Evolutionary conservation across 2,113 vertebrate genomes (phyloP), one percentile per base, ranked within the genome.

Genomic region (Tyrannus savana): DNA sequence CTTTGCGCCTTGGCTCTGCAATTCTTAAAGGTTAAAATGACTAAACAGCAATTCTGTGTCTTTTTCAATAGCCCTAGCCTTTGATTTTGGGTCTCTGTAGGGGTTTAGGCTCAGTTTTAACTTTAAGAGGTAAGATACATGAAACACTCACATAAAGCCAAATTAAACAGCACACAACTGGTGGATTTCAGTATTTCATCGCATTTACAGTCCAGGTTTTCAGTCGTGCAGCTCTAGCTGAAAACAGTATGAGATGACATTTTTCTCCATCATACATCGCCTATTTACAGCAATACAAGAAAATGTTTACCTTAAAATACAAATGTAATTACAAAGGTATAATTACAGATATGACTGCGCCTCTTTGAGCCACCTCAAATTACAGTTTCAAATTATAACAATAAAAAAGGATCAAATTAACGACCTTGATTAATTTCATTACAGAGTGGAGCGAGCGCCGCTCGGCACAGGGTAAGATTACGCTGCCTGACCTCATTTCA

Each of bases 401-500:
- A 81, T 90, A 86, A 95, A 92, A 73, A 60, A 68, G 83, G 76
- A 89, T 87, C 69, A 75, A 93, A 95, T 92, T 90, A 90, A 87
- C 16, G 72, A 67, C 86, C 84, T 87, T 81, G 80, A 92, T 96
- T 92, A 95, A 93, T 93, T 95, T 97, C 92, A 67, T 89, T 77
- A 93, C 0, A 7, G 83, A 96, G 75, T 6, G 5, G 75, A 93
- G 74, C 0, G 1, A 92, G 72, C 0, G 0, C 56, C 9, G 6
- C 80, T 89, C 28, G 0, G 78, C 50, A 55, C 5, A 5, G 59
- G 69, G 46, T 91, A 68, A 75, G 53, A 49, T 91, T 87, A 68
- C 19, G 3, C 67, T 71, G 72, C 87, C 64, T 95, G 90, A 97
- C 92, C 91, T 92, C 87, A 37, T 95, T 96, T 94, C 85, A 84